These are phyloP conservation scores for Bubo blakistoni DNA, from an alignment of 2,113 vertebrate genomes.

Conservation along the genomic window DNA sequence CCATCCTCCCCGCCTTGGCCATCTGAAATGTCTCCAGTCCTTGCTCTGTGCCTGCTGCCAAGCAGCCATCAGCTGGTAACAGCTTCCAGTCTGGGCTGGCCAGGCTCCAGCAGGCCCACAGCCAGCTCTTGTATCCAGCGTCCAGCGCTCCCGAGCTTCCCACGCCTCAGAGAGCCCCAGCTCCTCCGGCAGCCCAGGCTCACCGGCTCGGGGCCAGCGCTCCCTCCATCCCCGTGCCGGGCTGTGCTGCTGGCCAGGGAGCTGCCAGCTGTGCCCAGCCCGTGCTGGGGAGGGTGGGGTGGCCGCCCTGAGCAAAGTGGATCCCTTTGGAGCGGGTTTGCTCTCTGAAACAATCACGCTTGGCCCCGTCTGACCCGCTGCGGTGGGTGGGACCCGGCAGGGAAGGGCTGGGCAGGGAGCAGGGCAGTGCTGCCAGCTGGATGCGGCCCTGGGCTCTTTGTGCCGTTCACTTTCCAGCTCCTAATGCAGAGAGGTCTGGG, in stretches of 20 bases:
- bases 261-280: background rate
- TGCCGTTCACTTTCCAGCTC: background rate
- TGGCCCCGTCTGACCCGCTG: background rate
- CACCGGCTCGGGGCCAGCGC: background rate
- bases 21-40: background rate
- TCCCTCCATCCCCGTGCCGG: background rate
- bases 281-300: background rate
- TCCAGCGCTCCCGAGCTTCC: constrained; percentile 43
- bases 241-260: background rate
- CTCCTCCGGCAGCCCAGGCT: background rate
- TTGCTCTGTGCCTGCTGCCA: background rate
- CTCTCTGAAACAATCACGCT: background rate
- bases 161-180: background rate
- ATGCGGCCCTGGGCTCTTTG: background rate
- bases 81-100: constrained; percentile 26
- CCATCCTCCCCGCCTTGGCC: background rate
- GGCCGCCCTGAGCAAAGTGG: fast-evolving
- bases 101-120: background rate
- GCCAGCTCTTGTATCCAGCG: constrained; percentile 15
- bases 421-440: background rate
- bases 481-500: fast-evolving
- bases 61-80: constrained; percentile 26
- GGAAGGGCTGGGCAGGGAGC: constrained; percentile 1
- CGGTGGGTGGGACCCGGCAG: background rate
- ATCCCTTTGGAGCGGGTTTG: background rate